A percentile compares a stretch with the other conserved stretches of the same genome.
Conservation (phyloP, 2,797 vertebrate genomes). For the Leptodactylus fallax region DNA sequence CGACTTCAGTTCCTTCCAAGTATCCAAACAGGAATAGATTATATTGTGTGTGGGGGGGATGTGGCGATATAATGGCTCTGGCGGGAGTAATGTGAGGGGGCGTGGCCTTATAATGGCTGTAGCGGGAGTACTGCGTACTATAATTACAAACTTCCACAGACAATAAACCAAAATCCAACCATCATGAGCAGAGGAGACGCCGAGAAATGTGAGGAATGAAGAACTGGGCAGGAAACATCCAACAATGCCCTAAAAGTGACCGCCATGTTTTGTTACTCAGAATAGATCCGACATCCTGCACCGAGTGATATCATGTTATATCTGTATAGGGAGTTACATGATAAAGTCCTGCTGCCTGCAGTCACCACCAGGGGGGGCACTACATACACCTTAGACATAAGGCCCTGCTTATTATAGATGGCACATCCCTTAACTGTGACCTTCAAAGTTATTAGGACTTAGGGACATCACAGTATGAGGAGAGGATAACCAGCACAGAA, state of each 20-base stretch:
- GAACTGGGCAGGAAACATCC: background rate
- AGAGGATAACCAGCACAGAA: too few species aligned
- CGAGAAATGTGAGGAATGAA: conserved; percentile 4
- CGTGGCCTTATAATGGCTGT: background rate
- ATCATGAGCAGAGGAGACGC: background rate
- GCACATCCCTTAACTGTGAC: too few species aligned
- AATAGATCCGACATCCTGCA: too few species aligned
- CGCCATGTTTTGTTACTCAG: too few species aligned
- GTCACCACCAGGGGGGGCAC: too few species aligned
- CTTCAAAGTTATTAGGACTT: too few species aligned
- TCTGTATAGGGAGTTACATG: too few species aligned
- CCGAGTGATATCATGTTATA: too few species aligned
- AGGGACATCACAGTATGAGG: too few species aligned
- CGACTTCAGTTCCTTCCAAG: background rate
- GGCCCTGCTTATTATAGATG: too few species aligned
- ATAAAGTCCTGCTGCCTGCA: too few species aligned
- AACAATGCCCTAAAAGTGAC: background rate
- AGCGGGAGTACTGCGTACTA: background rate
- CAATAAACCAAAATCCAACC: background rate
- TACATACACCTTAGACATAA: too few species aligned
- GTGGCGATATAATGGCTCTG: background rate
- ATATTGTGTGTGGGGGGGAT: background rate
- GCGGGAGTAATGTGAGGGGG: background rate
- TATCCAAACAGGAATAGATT: background rate
- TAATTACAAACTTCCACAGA: background rate